Evolutionary conservation across 2,797 vertebrate genomes (phyloP), one percentile per base, ranked within the genome.

Genomic region (Brachyrhaphis roseni): DNA sequence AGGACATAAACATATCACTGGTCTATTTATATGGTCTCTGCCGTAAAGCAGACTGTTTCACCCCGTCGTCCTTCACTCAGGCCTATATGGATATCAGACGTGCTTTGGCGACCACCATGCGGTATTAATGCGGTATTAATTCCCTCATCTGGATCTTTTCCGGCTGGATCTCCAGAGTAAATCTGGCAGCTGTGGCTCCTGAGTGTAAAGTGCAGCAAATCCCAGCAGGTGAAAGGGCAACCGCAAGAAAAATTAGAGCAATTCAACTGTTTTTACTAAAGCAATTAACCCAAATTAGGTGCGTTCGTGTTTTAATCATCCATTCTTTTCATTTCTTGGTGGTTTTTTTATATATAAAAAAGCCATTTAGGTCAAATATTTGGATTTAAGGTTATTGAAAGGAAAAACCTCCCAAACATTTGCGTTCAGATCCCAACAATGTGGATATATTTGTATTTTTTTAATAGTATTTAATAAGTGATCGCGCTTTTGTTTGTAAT

Each of bases 1-100:
- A 4, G 49, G 31, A 85, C 74, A 79, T 41, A 75, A 31, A 73
- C 78, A 74, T 34, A 36, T n/a, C 31, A n/a, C 20, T 64, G 66
- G 11, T 76, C 36, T 82, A 78, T 83, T 82, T 85, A 85, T 81
- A 90, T 75, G 53, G 72, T 75, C 0, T 76, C 81, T 77, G 87
- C 82, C 84, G 49, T 88, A 89, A 88, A 86, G 84, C 79, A 75
- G 8, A n/a, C 0, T 5, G 55, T 75, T 62, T 91, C 79, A 88
- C 92, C 89, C 75, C 16, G 57, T 78, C 78, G 90, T 31, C 92
- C 93, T 80, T 28, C 10, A 84, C 57, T 77, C 79, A 47, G 53
- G 72, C 62, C 74, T 46, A 45, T 80, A 80, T 85, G 57, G 83
- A 80, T 28, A 11, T 43, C 47, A 74, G 84, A 91, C 89, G 87